These are phyloP conservation scores for Tragelaphus strepsiceros DNA, from an alignment of 2,113 vertebrate species.

Conservation along the genomic window DNA sequence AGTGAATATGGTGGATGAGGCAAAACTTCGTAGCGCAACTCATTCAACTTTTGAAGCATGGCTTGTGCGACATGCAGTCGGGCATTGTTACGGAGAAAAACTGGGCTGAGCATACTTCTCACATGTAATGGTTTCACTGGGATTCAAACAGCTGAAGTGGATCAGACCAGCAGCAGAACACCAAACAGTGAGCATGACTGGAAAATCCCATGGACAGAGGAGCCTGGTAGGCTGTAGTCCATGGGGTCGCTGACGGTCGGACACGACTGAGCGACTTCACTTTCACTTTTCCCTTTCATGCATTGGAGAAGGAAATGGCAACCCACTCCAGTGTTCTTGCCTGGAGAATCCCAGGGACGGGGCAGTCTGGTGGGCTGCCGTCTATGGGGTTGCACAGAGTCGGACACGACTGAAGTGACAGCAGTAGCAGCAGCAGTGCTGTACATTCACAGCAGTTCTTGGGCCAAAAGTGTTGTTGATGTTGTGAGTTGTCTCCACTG, in stretches of 20 bases:
- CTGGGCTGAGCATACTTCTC: background rate
- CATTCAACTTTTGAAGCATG: background rate
- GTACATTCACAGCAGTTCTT: background rate
- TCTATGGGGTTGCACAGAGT: too few species aligned
- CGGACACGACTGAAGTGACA: too few species aligned
- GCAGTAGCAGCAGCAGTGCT: too few species aligned
- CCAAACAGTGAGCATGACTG: background rate
- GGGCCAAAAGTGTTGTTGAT: background rate
- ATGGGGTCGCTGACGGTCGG: too few species aligned
- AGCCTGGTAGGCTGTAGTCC: too few species aligned
- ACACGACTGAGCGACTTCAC: too few species aligned
- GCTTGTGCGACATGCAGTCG: rapidly evolving
- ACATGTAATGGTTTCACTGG: background rate
- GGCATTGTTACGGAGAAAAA: background rate
- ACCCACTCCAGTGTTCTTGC: too few species aligned
- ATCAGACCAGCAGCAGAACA: background rate
- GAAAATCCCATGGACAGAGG: too few species aligned
- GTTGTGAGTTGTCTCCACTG: background rate
- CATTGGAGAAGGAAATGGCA: too few species aligned
- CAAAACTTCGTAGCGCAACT: background rate
- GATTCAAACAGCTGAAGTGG: background rate
- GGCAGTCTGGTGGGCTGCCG: too few species aligned
- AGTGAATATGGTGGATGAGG: background rate
- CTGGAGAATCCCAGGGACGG: too few species aligned
- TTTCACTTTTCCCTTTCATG: too few species aligned